phyloP scores from a whole-genome alignment of 2,888 invertebrate genomes.

The Lasioglossum morio region DNA sequence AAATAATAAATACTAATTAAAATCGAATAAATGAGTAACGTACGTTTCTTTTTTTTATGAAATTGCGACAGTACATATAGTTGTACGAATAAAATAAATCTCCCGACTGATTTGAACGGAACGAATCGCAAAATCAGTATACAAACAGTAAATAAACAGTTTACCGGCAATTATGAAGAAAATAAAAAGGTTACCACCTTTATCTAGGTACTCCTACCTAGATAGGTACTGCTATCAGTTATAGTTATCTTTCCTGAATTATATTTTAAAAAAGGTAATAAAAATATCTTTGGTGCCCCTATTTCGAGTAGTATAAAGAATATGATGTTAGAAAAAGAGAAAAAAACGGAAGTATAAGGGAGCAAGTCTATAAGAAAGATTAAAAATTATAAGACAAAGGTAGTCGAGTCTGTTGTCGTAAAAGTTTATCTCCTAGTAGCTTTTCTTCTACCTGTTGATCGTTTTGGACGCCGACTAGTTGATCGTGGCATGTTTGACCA shows the following conservation, averaged over 20 bases:
- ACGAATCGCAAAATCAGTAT: slow-evolving; percentile 35
- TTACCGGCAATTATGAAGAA: slow-evolving; percentile 49
- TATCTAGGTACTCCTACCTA: too few relatives aligned
- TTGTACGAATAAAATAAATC: slow-evolving; percentile 63
- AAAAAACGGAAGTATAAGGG: slow-evolving; percentile 55
- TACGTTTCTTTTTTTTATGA: slow-evolving; percentile 46
- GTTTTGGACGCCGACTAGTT: slow-evolving; percentile 81
- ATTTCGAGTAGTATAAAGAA: slow-evolving; percentile 71
- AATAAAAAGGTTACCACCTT: slow-evolving; percentile 47
- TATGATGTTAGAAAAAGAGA: slow-evolving; percentile 52
- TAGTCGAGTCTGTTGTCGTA: slow-evolving; percentile 56
- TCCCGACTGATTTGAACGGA: slow-evolving; percentile 39
- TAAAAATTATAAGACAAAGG: slow-evolving; percentile 63
- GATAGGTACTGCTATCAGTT: slow-evolving; percentile 45
- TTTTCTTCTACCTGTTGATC: slow-evolving; percentile 83
- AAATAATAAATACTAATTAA: slow-evolving; percentile 59
- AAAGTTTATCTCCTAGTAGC: slow-evolving; percentile 81
- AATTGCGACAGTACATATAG: slow-evolving; percentile 36
- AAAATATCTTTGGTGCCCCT: slow-evolving; percentile 82
- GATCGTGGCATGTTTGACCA: slow-evolving; percentile 80
- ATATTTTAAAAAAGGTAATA: slow-evolving; percentile 71
- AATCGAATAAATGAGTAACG: slow-evolving; percentile 47
- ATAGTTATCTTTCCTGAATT: slow-evolving; percentile 53
- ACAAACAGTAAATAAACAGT: slow-evolving; percentile 25
- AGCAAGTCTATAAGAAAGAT: slow-evolving; percentile 60